Percentiles rank a stretch among this genome's conserved stretches.
Conservation (phyloP, 2,113 vertebrate genomes). For the Dermatemys mawii region DNA sequence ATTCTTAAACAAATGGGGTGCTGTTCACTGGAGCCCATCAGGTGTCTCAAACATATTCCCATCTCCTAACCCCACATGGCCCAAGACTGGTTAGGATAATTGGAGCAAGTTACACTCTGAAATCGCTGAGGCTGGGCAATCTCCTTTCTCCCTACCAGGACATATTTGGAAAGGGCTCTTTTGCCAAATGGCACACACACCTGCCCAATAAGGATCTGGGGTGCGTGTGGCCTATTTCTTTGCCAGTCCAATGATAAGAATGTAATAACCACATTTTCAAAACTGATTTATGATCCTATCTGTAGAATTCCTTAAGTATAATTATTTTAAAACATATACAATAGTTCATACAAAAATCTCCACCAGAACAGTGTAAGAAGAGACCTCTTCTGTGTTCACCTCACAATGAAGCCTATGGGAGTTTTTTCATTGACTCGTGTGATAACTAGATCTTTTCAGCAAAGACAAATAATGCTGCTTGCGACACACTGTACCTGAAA, state of each 20-base stretch:
- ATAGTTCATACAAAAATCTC: not conserved
- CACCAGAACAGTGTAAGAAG: not conserved
- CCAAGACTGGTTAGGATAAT: too few species aligned
- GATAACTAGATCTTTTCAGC: not conserved
- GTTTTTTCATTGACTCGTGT: not conserved
- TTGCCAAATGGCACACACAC: not conserved
- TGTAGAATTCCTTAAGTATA: not conserved
- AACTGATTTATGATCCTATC: not conserved
- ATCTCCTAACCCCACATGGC: too few species aligned
- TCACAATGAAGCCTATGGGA: not conserved
- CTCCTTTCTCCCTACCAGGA: too few species aligned
- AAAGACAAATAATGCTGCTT: not conserved
- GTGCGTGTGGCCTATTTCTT: not conserved
- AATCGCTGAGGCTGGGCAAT: too few species aligned
- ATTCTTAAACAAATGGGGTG: not conserved
- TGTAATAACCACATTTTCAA: not conserved
- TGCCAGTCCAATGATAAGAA: not conserved
- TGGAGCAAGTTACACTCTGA: too few species aligned
- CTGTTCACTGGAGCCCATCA: accelerated
- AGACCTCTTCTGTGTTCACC: not conserved
- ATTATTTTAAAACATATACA: not conserved
- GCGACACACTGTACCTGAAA: too few species aligned
- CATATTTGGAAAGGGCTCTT: not conserved
- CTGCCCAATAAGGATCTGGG: not conserved
- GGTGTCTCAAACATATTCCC: too few species aligned